Evolutionary conservation across 2,888 invertebrate genomes (phyloP).

Genomic region (Himalopsyche tibetana): DNA sequence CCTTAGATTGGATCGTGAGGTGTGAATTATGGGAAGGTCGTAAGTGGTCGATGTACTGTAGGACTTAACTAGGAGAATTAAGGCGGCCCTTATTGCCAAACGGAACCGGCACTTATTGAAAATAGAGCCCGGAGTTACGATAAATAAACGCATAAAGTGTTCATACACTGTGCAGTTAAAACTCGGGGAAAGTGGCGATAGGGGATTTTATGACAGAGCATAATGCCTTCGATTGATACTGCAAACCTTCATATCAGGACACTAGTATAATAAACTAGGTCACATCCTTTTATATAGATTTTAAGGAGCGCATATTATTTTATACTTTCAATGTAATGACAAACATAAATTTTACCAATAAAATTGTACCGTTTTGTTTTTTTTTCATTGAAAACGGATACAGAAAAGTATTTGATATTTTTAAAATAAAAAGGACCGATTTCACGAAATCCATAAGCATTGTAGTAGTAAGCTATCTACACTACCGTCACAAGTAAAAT

Average conservation of each 20-base stretch:
- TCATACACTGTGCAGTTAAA: constrained; percentile 12
- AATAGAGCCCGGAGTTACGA: constrained; percentile 40
- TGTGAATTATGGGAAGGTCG: constrained; percentile 60
- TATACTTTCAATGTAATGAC: not conserved
- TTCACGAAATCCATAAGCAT: no score
- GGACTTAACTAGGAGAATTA: constrained; percentile 55
- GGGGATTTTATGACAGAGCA: not conserved
- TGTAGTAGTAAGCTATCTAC: no score
- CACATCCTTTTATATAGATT: not conserved
- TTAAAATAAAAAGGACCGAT: no score
- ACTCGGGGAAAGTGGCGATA: constrained; percentile 37
- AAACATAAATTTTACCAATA: no score
- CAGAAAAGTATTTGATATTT: no score
- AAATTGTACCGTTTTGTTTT: no score
- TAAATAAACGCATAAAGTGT: constrained; percentile 45
- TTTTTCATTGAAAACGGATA: no score
- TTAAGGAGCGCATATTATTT: not conserved
- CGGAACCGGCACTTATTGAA: constrained; percentile 36
- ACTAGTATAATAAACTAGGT: not conserved
- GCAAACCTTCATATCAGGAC: not conserved
- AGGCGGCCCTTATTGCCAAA: constrained; percentile 17
- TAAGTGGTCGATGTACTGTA: constrained; percentile 46
- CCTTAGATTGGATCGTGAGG: constrained; percentile 59
- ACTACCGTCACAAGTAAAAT: no score
- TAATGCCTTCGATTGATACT: constrained; percentile 27